Conservation (phyloP, 2,888 invertebrate genomes). For the Limnephilus auricula region DNA sequence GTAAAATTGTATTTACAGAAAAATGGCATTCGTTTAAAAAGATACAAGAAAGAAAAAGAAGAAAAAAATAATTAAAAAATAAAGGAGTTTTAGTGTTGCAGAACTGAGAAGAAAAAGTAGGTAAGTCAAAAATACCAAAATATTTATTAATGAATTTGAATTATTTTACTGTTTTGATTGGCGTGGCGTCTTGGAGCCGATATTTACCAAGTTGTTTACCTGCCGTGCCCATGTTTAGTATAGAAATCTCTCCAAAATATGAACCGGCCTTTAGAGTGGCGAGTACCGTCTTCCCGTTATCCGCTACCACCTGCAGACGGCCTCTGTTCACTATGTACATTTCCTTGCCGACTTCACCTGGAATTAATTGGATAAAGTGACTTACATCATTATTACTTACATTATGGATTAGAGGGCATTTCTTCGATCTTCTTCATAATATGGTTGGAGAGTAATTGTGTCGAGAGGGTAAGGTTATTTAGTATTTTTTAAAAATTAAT, state of each 20-base stretch:
- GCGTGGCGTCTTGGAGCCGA: conserved; percentile 82
- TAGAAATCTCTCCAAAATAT: conserved; percentile 99
- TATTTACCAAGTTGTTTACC: conserved; percentile 98
- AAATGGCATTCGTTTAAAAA: conserved; percentile 26
- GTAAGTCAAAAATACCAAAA: not conserved
- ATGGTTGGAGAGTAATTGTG: not conserved
- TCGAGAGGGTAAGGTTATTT: not conserved
- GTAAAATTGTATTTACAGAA: conserved; percentile 1
- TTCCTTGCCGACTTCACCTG: conserved; percentile 99
- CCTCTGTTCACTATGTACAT: conserved; percentile 99
- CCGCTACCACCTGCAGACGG: conserved; percentile 94
- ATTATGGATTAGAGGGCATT: not conserved
- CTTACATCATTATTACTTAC: not conserved
- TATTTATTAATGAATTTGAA: conserved; percentile 18
- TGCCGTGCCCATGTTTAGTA: conserved; percentile 99
- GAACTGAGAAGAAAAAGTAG: conserved; percentile 5
- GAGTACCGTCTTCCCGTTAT: conserved; percentile 96
- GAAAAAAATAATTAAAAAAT: conserved; percentile 6
- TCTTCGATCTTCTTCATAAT: too few species aligned
- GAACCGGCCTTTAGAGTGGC: conserved; percentile 98
- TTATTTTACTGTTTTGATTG: conserved; percentile 67
- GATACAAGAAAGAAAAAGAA: not conserved
- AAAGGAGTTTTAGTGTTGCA: conserved; percentile 24
- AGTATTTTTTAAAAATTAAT: too few species aligned
- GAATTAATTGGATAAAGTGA: conserved; percentile 67